Base-by-base conservation (phyloP, 2,888 invertebrate genomes). In the Metallyticus violacea region DNA sequence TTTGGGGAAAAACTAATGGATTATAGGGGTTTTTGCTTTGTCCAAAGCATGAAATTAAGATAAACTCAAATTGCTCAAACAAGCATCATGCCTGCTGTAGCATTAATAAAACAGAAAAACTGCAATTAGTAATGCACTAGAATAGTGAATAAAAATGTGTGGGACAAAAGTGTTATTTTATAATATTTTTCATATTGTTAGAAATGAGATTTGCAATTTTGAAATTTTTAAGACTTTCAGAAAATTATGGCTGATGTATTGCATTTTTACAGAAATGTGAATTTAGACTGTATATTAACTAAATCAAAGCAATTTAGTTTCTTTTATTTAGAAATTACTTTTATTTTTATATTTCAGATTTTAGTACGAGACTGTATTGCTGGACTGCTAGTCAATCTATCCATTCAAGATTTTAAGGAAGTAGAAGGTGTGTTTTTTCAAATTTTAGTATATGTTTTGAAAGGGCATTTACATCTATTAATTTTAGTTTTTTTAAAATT, bases 361-460 rank as follows among this genome's bases (percentile, higher is more conserved):
- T 93, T 97, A 87, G 95, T 97, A 22, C 94, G 97, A 89, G 96
- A 96, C 89, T 97, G 97, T 91, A 97, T 97, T 90, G 96, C 96
- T 76, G 96, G 97, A 85, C 93, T 97, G 88, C 92, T 97, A 86
- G 93, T 97, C 86, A 96, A 97, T 91, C 93, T 97, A 88, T 96
- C 96, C 22, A 94, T 96, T 89, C 96, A 97, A 91, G 96, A 97
- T 91, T 97, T 97, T 91, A 96, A 95, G 90, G 97, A 97, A 92
- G 95, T 97, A 90, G 97, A 97, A 95, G 97, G 97, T 97, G 91
- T 79, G 89, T 29, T 85, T 40, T 28, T 15, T 81, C 25, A 26
- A 29, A 28, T 4, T 22, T 77, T 9, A 77, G 15, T 62, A 15
- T 9, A 7, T 83, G 9, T 22, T 2, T 2, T 82, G 26, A 82